Evolutionary conservation across 2,113 vertebrate genomes (phyloP), one percentile per base, ranked within the genome.

Genomic region (Eurystomus gularis): DNA sequence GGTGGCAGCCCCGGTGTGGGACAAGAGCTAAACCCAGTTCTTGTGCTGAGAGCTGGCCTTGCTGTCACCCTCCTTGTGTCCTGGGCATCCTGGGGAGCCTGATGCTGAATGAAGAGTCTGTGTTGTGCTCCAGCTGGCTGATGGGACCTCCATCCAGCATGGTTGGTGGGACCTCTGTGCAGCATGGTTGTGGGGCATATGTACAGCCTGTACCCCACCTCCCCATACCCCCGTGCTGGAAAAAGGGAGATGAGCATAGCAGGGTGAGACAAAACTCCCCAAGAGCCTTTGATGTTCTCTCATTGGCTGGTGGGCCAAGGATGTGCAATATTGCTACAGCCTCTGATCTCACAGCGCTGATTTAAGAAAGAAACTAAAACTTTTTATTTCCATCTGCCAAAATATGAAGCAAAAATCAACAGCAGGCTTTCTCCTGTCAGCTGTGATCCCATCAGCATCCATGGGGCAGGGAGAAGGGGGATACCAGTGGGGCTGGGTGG

Each of bases 141-240:
- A 16, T 57, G 49, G 31, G 35, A 35, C 57, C 13, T 60, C 33
- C 23, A 26, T 26, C 20, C 18, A 8, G 5, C 7, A 20, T 17
- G 42, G 25, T 20, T 24, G 21, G n/a, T 55, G 35, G 25, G 24
- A 31, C 29, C 10, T 75, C n/a, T 7, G 6, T 46, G 10, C 29
- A 24, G 28, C 3, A 10, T 28, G 35, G 37, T 2, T 58, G 24
- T 33, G 21, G 35, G 26, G 7, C 10, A 23, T 2, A 2, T 0
- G 0, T 23, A 39, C 9, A 82, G 46, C 37, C 21, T 11, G 19
- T 17, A 51, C 19, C 28, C 42, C 25, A n/a, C 20, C 20, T 69
- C 51, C 15, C 28, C 7, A 5, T 48, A 39, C 33, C 5, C 3
- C 7, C 4, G 0, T 40, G 48, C 16, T 52, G 76, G 35, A 28